phyloP scores from a whole-genome alignment of 2,797 vertebrate species.

The Loriculus beryllinus region DNA sequence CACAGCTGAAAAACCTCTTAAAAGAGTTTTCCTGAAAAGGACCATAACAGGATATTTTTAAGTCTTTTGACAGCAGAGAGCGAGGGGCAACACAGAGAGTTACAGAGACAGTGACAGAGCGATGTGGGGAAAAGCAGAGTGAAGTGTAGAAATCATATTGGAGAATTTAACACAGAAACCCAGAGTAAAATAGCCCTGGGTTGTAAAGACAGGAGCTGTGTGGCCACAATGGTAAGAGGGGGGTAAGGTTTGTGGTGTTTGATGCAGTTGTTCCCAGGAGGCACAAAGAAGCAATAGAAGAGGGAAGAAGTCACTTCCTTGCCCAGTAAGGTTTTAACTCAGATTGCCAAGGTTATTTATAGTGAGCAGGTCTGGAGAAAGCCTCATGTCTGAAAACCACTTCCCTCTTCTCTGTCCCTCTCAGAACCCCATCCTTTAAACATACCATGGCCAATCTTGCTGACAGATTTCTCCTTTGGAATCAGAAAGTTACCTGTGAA shows the following conservation, averaged over 20 bases:
- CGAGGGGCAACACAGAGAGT: accelerated
- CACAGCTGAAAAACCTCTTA: background rate
- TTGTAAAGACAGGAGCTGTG: background rate
- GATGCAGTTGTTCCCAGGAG: background rate
- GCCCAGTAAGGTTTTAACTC: background rate
- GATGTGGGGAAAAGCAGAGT: accelerated
- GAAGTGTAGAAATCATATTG: accelerated
- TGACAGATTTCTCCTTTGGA: conserved; percentile 84
- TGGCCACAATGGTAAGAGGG: background rate
- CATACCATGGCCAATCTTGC: conserved; percentile 96
- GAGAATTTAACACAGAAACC: background rate
- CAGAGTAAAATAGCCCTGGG: background rate
- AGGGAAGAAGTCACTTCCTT: background rate
- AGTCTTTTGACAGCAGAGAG: background rate
- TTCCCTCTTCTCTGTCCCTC: background rate
- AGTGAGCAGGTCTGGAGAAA: background rate
- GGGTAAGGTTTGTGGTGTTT: background rate
- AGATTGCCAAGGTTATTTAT: background rate
- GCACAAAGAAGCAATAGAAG: background rate
- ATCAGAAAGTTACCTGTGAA: conserved; percentile 85
- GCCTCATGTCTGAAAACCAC: background rate
- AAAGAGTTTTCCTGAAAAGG: background rate
- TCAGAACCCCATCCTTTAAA: background rate
- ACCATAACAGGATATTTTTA: background rate
- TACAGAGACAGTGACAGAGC: background rate